Evolutionary conservation across 2,888 invertebrate genomes (phyloP), one percentile per base, ranked within the genome.

Genomic region (Andrena haemorrhoa): DNA sequence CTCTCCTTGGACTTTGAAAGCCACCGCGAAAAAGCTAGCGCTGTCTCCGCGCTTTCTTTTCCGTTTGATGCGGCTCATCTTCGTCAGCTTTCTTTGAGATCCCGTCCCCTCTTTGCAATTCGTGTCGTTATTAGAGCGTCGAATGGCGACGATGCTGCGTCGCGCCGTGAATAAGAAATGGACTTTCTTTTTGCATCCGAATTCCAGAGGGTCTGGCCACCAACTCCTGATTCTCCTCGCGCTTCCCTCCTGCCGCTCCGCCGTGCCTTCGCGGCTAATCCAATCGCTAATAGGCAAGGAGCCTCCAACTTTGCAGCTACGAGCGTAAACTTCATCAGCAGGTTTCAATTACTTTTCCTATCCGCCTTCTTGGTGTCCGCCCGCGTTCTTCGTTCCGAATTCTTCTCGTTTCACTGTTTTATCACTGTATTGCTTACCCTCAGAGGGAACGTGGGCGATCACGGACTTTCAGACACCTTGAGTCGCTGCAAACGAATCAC

Each of bases 301-400:
- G 80, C 74, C 75, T 65, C 79, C 79, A 79, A 83, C 88, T 89
- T 89, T 85, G 83, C 79, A 89, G 87, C 83, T 83, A 84, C 89
- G 86, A 87, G 87, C 87, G 84, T 85, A 88, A 88, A 87, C 88
- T 87, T 87, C 86, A 86, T 89, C 83, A 87, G 83, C 77, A 74
- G 77, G 80, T 77, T 82, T 75, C 84, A 86, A 88, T 88, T 88
- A 87, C 87, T 88, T 89, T 85, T 82, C 86, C 70, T 70, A 70
- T 70, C 69, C 51, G 41, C 58, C 49, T 60, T 66, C 47, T n/a
- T 53, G n/a, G 49, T 35, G 41, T 35, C 58, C 35, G 20, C 23
- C 31, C 3, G 16, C 65, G 49, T 69, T 58, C 68, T 69, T 60
- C 66, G 58, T 71, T 23, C 63, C 61, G 47, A 51, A 29, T 68